These are phyloP conservation scores for Mesaphorura yosii DNA, from an alignment of 1,140 invertebrate species.

Conservation along the genomic window DNA sequence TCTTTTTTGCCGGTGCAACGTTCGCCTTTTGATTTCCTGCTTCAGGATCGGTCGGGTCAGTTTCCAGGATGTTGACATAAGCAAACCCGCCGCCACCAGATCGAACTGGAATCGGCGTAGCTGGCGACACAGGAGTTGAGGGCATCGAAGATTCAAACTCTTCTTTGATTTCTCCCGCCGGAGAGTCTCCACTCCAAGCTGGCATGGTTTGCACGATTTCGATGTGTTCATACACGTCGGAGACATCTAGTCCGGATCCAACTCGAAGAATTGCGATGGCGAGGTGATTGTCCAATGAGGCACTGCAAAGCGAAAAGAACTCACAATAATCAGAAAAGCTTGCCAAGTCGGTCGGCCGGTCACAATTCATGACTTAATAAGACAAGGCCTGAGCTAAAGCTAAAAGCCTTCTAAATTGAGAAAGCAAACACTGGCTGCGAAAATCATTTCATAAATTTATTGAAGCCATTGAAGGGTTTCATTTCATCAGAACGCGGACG, in stretches of 20 bases:
- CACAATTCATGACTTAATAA: not conserved
- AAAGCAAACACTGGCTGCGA: too few relatives aligned
- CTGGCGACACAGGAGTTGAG: too few relatives aligned
- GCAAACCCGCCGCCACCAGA: not conserved
- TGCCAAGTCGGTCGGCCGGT: not conserved
- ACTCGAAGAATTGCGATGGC: constrained; percentile 77
- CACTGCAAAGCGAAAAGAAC: constrained; percentile 47
- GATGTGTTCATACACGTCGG: too few relatives aligned
- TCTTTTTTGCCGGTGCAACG: not conserved
- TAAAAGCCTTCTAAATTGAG: too few relatives aligned
- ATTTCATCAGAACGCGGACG: too few relatives aligned
- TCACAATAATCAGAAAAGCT: too few relatives aligned
- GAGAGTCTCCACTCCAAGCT: too few relatives aligned
- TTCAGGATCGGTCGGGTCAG: constrained; percentile 19
- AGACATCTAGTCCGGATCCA: constrained; percentile 67
- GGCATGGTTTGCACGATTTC: constrained; percentile 6
- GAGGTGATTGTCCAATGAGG: constrained; percentile 80
- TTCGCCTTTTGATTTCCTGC: not conserved
- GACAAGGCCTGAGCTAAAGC: too few relatives aligned
- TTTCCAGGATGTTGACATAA: constrained; percentile 15
- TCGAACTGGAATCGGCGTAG: too few relatives aligned
- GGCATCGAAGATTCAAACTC: not conserved
- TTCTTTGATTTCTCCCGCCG: not conserved
- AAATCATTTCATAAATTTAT: too few relatives aligned
- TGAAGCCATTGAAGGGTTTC: too few relatives aligned